Evolutionary conservation across 2,113 vertebrate genomes (phyloP).

Genomic region (Columbina picui): DNA sequence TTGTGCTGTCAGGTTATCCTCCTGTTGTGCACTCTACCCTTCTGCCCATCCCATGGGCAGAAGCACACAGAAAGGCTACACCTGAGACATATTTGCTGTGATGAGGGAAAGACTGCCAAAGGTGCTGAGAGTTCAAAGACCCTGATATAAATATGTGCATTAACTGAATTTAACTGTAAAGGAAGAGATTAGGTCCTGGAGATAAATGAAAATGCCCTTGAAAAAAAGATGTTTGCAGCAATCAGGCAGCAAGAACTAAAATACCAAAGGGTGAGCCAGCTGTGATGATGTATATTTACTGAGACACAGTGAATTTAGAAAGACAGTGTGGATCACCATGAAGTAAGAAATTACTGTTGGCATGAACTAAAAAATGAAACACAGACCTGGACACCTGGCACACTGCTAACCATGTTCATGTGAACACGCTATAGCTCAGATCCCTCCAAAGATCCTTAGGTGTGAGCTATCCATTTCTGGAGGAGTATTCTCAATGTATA

Average conservation of each 20-base stretch:
- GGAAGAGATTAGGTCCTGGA: neutral
- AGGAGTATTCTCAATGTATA: neutral
- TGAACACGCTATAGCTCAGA: neutral
- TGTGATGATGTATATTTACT: neutral
- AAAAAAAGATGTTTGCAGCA: neutral
- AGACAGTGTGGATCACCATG: neutral
- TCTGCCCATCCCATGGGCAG: rapidly evolving
- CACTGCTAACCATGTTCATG: neutral
- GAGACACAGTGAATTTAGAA: neutral
- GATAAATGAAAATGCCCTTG: neutral
- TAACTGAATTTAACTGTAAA: neutral
- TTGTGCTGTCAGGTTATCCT: neutral
- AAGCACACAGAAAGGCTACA: neutral
- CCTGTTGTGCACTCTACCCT: neutral
- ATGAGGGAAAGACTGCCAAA: neutral
- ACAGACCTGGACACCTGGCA: rapidly evolving
- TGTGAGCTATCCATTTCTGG: neutral
- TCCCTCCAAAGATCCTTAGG: neutral
- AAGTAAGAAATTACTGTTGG: neutral
- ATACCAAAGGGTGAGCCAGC: neutral
- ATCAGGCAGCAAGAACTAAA: neutral
- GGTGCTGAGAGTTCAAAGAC: neutral
- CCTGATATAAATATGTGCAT: neutral
- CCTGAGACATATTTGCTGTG: neutral
- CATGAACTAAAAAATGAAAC: neutral